Evolutionary conservation across 2,888 invertebrate genomes (phyloP).

Genomic region (Leptinotarsa tumamoca): DNA sequence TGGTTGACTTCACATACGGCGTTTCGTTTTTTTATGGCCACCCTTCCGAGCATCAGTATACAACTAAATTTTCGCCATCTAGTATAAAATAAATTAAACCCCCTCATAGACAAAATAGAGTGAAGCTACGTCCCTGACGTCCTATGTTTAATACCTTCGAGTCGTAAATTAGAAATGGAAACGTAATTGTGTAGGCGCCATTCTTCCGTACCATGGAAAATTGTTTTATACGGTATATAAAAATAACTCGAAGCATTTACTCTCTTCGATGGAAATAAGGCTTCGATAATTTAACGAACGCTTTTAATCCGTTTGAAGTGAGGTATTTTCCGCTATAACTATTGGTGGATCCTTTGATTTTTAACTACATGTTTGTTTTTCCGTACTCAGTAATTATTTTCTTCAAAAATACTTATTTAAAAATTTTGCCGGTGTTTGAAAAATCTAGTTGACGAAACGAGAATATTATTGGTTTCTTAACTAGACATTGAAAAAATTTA

Average conservation of each 20-base stretch:
- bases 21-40: no score
- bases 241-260: background rate
- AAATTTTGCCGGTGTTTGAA: no score
- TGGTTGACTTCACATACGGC: no score
- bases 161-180: background rate
- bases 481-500: no score
- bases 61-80: no score
- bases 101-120: background rate
- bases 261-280: background rate
- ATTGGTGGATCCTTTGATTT: background rate
- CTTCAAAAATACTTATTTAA: no score
- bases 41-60: no score
- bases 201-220: background rate
- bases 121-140: background rate
- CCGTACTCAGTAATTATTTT: no score
- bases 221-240: slow-evolving; percentile 9
- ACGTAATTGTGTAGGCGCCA: slow-evolving; percentile 12
- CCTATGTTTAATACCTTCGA: background rate
- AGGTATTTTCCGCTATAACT: background rate
- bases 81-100: background rate
- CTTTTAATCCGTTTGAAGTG: background rate
- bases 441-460: no score
- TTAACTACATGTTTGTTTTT: no score
- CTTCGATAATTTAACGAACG: background rate
- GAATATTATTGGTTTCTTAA: no score